A percentile compares a stretch with the other conserved stretches of the same genome.
These are phyloP conservation scores for Liparis tanakae DNA, from an alignment of 2,797 vertebrate species.

Conservation along the genomic window DNA sequence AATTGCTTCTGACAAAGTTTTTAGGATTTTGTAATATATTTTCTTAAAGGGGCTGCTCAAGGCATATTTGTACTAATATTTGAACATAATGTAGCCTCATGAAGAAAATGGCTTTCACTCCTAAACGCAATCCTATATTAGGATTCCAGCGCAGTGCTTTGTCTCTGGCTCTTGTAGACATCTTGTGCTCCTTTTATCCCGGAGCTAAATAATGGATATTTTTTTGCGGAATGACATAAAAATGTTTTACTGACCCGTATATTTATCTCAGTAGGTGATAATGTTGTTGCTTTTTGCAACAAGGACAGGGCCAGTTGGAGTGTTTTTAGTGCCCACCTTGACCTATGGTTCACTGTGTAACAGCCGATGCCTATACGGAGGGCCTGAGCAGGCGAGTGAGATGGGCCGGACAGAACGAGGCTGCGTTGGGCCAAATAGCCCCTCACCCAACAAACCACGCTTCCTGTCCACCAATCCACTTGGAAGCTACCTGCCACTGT, in stretches of 20 bases:
- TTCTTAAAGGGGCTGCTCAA: background rate
- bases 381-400: constrained; percentile 7
- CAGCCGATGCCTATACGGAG: constrained; percentile 30
- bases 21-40: background rate
- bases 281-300: constrained; percentile 28
- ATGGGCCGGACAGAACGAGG: constrained; percentile 55
- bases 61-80: background rate
- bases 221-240: constrained; percentile 44
- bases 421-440: constrained; percentile 32
- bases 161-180: constrained; percentile 12
- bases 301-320: constrained; percentile 51
- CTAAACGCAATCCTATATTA: constrained; percentile 4
- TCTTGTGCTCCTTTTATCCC: constrained; percentile 4
- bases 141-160: constrained; percentile 25
- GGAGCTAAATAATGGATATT: constrained; percentile 31
- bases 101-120: constrained; percentile 4
- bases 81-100: background rate
- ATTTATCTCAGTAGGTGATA: constrained; percentile 52
- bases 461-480: constrained; percentile 53
- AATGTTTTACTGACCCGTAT: constrained; percentile 30
- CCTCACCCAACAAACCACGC: constrained; percentile 25
- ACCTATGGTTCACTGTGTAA: constrained; percentile 11
- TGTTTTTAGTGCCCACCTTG: constrained; percentile 33
- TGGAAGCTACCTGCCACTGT: constrained; percentile 74
- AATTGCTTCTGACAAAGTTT: background rate